Percentiles rank a stretch among this genome's conserved stretches.
Conservation (phyloP, 2,888 invertebrate genomes). For the Petrolisthes manimaculis region DNA sequence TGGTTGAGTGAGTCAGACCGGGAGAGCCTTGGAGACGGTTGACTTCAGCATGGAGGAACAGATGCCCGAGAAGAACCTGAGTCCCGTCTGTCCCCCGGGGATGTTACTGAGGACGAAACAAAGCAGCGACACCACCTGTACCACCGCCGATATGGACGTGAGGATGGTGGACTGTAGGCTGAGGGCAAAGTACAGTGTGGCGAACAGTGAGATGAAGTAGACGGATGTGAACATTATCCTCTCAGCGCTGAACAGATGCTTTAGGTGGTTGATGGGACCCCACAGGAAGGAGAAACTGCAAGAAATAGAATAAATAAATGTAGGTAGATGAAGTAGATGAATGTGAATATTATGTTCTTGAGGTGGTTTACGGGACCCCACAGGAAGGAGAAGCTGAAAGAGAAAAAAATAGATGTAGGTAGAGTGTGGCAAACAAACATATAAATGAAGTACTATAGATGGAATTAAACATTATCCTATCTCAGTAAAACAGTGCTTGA, state of each 20-base stretch:
- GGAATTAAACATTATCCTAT: too few species aligned
- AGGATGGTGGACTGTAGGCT: constrained; percentile 89
- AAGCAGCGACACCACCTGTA: constrained; percentile 86
- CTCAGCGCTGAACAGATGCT: constrained; percentile 86
- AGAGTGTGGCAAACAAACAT: too few species aligned
- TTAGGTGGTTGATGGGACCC: too few species aligned
- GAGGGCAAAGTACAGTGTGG: constrained; percentile 91
- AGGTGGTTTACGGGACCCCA: too few species aligned
- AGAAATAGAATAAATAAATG: too few species aligned
- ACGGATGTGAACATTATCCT: constrained; percentile 84
- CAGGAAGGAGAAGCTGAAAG: too few species aligned
- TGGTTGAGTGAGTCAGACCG: constrained; percentile 47
- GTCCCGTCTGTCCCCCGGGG: constrained; percentile 92
- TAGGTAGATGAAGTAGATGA: too few species aligned
- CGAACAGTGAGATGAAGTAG: constrained; percentile 86
- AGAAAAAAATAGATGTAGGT: too few species aligned
- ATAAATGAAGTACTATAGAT: too few species aligned
- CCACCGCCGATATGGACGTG: constrained; percentile 87
- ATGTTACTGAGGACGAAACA: constrained; percentile 93
- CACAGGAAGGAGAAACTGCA: too few species aligned
- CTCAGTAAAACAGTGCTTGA: too few species aligned
- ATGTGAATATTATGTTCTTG: too few species aligned
- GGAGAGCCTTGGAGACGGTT: constrained; percentile 64
- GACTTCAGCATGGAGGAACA: constrained; percentile 65
- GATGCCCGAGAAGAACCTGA: constrained; percentile 76